These are phyloP conservation scores for Baronia brevicornis DNA, from an alignment of 2,888 invertebrate genomes.

Conservation along the genomic window DNA sequence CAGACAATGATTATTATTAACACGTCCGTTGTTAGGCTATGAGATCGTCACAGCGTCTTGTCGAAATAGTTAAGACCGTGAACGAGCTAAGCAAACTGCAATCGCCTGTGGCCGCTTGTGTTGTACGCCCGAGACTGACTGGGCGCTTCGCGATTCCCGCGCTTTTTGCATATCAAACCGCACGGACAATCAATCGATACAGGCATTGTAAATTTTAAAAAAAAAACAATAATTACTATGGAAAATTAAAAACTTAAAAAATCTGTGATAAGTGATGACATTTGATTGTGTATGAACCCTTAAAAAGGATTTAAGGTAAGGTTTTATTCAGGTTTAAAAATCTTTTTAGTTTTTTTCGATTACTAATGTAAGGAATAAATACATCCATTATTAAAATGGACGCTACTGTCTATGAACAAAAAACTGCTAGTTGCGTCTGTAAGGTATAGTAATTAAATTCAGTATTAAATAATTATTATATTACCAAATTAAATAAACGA, in stretches of 20 bases:
- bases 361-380: too few species aligned
- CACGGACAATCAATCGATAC: conserved; percentile 1
- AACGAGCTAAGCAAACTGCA: conserved; percentile 52
- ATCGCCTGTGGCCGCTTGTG: conserved; percentile 52
- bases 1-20: conserved; percentile 16
- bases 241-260: background rate
- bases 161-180: conserved; percentile 12
- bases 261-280: conserved; percentile 15
- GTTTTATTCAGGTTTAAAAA: conserved; percentile 1
- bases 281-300: conserved; percentile 12
- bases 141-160: conserved; percentile 19
- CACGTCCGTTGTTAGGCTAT: conserved; percentile 24
- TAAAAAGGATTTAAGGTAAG: conserved; percentile 4
- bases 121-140: conserved; percentile 48
- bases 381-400: too few species aligned
- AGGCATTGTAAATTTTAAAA: background rate
- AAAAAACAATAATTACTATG: background rate
- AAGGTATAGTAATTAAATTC: too few species aligned
- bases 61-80: conserved; percentile 60
- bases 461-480: too few species aligned
- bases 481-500: too few species aligned
- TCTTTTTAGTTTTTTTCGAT: too few species aligned
- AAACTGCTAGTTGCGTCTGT: too few species aligned
- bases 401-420: too few species aligned
- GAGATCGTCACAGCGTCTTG: conserved; percentile 50